Conservation (phyloP, 2,113 vertebrate genomes). For the Atrichornis clamosus region DNA sequence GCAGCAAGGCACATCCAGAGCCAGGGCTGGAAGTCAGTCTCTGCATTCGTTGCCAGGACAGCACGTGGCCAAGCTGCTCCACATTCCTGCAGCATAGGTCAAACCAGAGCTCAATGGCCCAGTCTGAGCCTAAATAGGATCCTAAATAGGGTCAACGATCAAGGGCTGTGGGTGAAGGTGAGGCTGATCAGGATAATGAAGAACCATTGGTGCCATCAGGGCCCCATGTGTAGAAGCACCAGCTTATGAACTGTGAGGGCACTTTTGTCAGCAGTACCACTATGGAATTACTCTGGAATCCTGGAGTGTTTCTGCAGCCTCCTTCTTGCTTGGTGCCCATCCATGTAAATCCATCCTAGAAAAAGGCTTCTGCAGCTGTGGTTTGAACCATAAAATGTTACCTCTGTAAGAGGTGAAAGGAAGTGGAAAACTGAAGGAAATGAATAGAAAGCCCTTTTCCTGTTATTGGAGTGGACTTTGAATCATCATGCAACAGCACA, state of each 20-base stretch:
- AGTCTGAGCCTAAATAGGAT: background rate
- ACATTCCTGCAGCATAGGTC: rapidly evolving
- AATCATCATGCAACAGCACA: background rate
- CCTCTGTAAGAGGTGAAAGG: background rate
- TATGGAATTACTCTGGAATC: background rate
- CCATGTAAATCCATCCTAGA: background rate
- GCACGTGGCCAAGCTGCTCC: rapidly evolving
- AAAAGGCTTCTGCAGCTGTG: background rate
- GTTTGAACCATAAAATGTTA: background rate
- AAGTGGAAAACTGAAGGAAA: background rate
- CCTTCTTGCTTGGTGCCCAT: background rate
- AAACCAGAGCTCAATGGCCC: rapidly evolving
- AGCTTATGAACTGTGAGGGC: background rate
- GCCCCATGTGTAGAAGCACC: background rate
- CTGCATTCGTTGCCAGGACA: rapidly evolving
- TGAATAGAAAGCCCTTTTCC: background rate
- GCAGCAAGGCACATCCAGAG: rapidly evolving
- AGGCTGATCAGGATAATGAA: background rate
- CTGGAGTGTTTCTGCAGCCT: background rate
- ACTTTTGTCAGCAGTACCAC: background rate
- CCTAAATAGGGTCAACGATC: background rate
- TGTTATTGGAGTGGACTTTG: background rate
- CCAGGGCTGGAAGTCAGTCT: background rate
- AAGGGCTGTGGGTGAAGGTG: background rate
- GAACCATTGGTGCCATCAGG: background rate